Base-by-base conservation (phyloP, 2,797 vertebrate genomes). In the Acanthurus leucopareius region DNA sequence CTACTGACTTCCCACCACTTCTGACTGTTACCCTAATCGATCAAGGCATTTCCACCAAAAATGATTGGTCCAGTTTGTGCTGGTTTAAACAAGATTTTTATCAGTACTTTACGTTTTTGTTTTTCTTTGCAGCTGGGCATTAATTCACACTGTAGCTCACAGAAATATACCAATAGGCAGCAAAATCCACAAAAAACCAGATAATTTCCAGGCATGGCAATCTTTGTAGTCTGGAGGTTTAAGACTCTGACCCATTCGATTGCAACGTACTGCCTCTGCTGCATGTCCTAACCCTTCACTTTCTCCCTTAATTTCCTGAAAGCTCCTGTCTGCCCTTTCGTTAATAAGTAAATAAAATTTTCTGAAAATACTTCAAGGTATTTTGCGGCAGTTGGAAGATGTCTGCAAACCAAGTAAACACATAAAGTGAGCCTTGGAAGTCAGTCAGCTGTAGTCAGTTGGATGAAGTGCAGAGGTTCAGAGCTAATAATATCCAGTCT, bases 271-370 rank as follows among this genome's bases (percentile, higher is more conserved):
- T 2, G 35, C 25, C 25, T 53, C 44, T 42, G 35, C 10, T 52
- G 17, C 48, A 62, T 14, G 45, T 51, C 38, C 40, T 48, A 19
- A 7, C 6, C 17, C 3, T 11, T 61, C 28, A 32, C 42, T 57
- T 25, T 45, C 20, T 42, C 56, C 17, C 22, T 57, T 58, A 8
- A 68, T 73, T 76, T 77, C 61, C 72, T 79, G 57, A 68, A n/a
- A 57, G 54, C 42, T 54, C 19, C 44, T 3, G 5, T 17, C 28
- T 47, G 17, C 20, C 8, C 49, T 77, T 56, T 44, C 74, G 79
- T 53, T 69, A 73, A 51, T 66, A 56, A 22, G 19, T 22, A 7
- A 35, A 32, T 32, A 35, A 47, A 74, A 63, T 44, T 4, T 61
- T 38, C 35, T 5, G 2, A 28, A 52, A 82, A 69, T 61, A 56